Conservation (phyloP, 2,113 vertebrate species). For the Lasiurus cinereus region DNA sequence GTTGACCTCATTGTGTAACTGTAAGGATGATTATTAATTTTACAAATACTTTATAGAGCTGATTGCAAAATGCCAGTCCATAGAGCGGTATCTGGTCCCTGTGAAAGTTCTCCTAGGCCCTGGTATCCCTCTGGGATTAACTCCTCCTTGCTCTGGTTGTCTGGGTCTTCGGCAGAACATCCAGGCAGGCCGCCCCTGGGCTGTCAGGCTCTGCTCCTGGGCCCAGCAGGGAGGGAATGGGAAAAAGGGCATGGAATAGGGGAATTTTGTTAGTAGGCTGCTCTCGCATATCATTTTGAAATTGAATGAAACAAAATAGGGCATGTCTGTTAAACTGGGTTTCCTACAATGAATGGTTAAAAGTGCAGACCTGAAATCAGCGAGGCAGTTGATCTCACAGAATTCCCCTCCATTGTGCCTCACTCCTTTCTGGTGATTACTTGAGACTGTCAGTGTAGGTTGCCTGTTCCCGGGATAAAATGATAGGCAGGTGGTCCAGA, state of each 20-base stretch:
- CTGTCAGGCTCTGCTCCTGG: background rate
- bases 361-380: background rate
- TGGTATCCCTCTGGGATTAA: background rate
- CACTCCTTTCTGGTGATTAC: background rate
- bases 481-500: background rate
- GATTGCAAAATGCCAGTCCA: background rate
- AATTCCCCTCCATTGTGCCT: background rate
- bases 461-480: background rate
- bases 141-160: background rate
- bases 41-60: background rate
- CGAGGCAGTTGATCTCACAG: background rate
- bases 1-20: background rate
- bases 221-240: background rate
- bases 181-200: background rate
- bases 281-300: background rate
- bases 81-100: rapidly evolving
- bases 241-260: background rate
- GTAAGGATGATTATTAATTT: background rate
- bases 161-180: background rate
- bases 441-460: background rate
- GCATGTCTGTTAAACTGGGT: background rate
- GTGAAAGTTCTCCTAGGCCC: background rate
- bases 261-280: background rate
- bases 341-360: background rate
- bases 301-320: background rate